phyloP scores from a whole-genome alignment of 2,888 invertebrate species.

The Agelastica alni region DNA sequence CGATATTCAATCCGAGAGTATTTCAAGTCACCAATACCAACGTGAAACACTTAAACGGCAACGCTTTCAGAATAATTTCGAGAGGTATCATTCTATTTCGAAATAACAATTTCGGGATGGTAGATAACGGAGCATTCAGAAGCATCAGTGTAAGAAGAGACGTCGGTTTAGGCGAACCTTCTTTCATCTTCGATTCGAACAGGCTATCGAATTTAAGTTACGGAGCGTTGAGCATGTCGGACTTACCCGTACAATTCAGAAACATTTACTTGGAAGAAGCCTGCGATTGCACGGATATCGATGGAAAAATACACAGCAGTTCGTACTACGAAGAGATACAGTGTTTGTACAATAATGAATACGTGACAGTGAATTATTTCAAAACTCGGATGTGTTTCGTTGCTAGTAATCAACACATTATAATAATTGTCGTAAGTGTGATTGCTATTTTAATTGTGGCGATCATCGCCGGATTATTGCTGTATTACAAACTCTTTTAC shows the following conservation, averaged over 20 bases:
- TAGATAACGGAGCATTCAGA: conserved; percentile 67
- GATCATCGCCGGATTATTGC: conserved; percentile 50
- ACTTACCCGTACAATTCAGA: conserved; percentile 63
- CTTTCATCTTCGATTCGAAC: conserved; percentile 68
- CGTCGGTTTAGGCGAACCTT: conserved; percentile 55
- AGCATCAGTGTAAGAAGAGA: conserved; percentile 62
- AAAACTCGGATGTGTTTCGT: conserved; percentile 48
- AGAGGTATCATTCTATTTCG: conserved; percentile 68
- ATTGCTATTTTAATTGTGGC: conserved; percentile 58
- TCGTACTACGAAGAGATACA: conserved; percentile 47
- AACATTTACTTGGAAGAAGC: conserved; percentile 63
- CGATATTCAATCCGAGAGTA: conserved; percentile 65
- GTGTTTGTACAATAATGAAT: conserved; percentile 45
- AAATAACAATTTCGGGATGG: conserved; percentile 65
- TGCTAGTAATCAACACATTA: conserved; percentile 45
- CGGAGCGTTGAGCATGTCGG: conserved; percentile 63
- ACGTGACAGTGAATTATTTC: conserved; percentile 46
- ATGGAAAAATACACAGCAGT: conserved; percentile 39
- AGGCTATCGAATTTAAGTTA: conserved; percentile 62
- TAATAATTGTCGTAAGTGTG: conserved; percentile 55
- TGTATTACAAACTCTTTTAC: conserved; percentile 54
- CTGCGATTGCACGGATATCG: conserved; percentile 61
- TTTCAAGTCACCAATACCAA: conserved; percentile 66
- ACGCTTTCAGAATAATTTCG: conserved; percentile 66
- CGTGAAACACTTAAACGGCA: conserved; percentile 66